Base-by-base conservation (phyloP, 2,888 invertebrate species). In the Macrosoma leucophasiata region DNA sequence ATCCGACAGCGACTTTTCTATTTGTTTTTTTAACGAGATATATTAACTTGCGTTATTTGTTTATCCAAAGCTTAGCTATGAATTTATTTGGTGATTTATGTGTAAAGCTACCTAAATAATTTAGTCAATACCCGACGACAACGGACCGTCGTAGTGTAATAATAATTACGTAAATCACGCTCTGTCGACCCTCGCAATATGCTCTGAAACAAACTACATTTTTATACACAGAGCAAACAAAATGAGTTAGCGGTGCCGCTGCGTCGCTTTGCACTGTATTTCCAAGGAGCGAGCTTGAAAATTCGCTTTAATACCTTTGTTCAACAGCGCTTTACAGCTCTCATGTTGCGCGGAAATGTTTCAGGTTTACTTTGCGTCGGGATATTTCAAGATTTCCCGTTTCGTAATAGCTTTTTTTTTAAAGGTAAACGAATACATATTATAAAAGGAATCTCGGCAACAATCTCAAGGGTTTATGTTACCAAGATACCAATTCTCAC, bases 301-400 rank as follows among this genome's bases (percentile, higher is more conserved):
- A 78, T 78, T 78, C 71, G 67, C 72, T 78, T 78, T 78, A 78
- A 81, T 76, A 76, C 75, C 76, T 75, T 78, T 78, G 77, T 79
- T 79, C 74, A 70, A 73, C 74, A 76, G 59, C 67, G 73, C 70
- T 76, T 71, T 76, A 72, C 66, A 62, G 68, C 70, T 68, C 68
- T 75, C 66, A 59, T 68, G 71, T 68, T 68, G 62, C 64, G 53
- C 65, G 56, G 57, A 65, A 70, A 70, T 69, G 68, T 72, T 74
- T 57, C 55, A 58, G 58, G 58, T 67, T 74, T 68, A 63, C 62
- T 70, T 64, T 62, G 54, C 63, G 61, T 62, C 56, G 51, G 56
- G 59, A 63, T 62, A 65, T 66, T 62, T 41, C 40, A 41, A 43
- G 43, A 50, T 47, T 52, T 62, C 60, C 53, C 54, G 53, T 51